These are phyloP conservation scores for Chiroxiphia lanceolata DNA, from an alignment of 2,797 vertebrate species.

Conservation along the genomic window DNA sequence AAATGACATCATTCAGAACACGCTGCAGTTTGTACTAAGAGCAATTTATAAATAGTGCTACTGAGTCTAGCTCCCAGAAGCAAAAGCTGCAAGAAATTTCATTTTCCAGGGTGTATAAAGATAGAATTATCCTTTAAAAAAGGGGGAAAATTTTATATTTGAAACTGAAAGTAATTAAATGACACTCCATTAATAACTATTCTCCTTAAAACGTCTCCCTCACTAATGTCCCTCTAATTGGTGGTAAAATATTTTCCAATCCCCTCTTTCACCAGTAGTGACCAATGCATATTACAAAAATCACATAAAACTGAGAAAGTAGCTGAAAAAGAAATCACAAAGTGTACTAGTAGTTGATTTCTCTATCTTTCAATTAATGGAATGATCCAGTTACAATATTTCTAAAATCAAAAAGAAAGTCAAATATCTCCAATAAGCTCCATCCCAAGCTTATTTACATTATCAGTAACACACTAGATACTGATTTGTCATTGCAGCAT, in stretches of 20 bases:
- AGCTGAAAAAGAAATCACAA: background rate
- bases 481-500: background rate
- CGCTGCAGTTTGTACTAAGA: background rate
- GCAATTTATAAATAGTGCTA: background rate
- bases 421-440: background rate
- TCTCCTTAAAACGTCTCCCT: background rate
- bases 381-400: background rate
- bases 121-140: background rate
- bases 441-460: background rate
- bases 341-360: background rate
- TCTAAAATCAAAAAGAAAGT: background rate
- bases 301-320: background rate
- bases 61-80: background rate
- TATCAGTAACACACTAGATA: background rate
- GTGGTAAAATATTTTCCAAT: background rate
- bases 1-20: background rate
- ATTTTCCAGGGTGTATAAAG: background rate
- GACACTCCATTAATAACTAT: background rate
- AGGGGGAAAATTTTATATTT: background rate
- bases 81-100: background rate
- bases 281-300: background rate
- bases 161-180: background rate
- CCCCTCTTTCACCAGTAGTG: background rate
- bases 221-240: background rate
- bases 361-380: background rate